These are phyloP conservation scores for Oedothorax gibbosus DNA, from an alignment of 1,140 invertebrate genomes.

Conservation along the genomic window DNA sequence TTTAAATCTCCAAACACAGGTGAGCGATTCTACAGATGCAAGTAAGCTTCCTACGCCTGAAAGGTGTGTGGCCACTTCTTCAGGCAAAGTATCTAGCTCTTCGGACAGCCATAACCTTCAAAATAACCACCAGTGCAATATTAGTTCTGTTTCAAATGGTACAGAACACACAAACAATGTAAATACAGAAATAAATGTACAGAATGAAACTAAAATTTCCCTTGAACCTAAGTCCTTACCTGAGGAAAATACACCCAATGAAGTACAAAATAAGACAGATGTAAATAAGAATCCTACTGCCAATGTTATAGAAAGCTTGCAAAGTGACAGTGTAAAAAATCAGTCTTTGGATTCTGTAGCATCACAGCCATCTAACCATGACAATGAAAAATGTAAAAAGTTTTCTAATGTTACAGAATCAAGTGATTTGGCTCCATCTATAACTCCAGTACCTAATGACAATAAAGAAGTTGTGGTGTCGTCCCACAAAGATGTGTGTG, in stretches of 20 bases:
- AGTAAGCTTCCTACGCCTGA: slow-evolving; percentile 26
- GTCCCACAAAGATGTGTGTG: slow-evolving; percentile 43
- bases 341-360: slow-evolving; percentile 9
- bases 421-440: slow-evolving; percentile 45
- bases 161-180: slow-evolving; percentile 39
- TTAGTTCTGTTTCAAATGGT: slow-evolving; percentile 22
- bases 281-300: slow-evolving; percentile 57
- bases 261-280: slow-evolving; percentile 56
- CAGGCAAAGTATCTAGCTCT: slow-evolving; percentile 49
- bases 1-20: slow-evolving; percentile 44
- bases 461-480: slow-evolving; percentile 27
- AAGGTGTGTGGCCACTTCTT: slow-evolving; percentile 32
- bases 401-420: slow-evolving; percentile 55
- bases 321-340: slow-evolving; percentile 51
- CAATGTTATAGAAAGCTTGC: slow-evolving; percentile 26
- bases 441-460: slow-evolving; percentile 45
- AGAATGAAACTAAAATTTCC: slow-evolving; percentile 35
- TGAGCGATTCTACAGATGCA: slow-evolving; percentile 52
- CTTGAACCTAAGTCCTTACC: background rate
- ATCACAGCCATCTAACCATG: slow-evolving; percentile 17
- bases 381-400: slow-evolving; percentile 46
- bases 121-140: slow-evolving; percentile 58
- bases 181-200: slow-evolving; percentile 52
- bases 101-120: slow-evolving; percentile 51
- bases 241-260: slow-evolving; percentile 35